Percentiles rank a stretch among this genome's conserved stretches.
Conservation (phyloP, 2,888 invertebrate species). For the Diarsia brunnea region DNA sequence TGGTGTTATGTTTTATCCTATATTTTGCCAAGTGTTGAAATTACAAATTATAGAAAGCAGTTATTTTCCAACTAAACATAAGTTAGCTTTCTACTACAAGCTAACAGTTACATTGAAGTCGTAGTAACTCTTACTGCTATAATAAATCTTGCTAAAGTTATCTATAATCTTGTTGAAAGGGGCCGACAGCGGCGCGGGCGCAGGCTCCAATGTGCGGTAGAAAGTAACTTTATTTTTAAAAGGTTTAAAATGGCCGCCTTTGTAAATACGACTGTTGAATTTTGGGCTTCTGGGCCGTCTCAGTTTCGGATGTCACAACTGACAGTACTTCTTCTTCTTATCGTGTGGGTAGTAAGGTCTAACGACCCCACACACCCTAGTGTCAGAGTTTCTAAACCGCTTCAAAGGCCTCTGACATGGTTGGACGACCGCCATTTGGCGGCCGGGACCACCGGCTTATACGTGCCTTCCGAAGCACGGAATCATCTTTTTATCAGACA, state of each 20-base stretch:
- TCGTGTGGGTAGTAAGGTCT: too few species aligned
- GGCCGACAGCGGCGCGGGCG: slow-evolving; percentile 9
- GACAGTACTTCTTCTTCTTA: too few species aligned
- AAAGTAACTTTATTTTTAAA: slow-evolving; percentile 15
- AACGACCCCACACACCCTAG: too few species aligned
- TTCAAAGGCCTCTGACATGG: too few species aligned
- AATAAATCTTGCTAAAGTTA: slow-evolving; percentile 38
- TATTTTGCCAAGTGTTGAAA: too few species aligned
- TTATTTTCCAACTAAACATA: not conserved
- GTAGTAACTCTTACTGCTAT: slow-evolving; percentile 8
- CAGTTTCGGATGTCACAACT: not conserved
- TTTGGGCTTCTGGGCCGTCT: too few species aligned
- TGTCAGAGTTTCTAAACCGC: too few species aligned
- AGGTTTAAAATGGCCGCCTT: not conserved
- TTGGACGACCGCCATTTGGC: too few species aligned
- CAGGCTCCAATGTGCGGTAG: slow-evolving; percentile 20
- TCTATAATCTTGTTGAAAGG: slow-evolving; percentile 40
- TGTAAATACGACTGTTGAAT: not conserved
- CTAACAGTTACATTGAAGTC: slow-evolving; percentile 4
- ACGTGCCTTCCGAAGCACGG: too few species aligned
- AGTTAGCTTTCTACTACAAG: slow-evolving; percentile 14
- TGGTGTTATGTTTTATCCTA: too few species aligned
- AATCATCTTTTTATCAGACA: too few species aligned
- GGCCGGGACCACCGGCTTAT: too few species aligned
- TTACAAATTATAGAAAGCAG: not conserved